These are phyloP conservation scores for Diarsia mendica DNA, from an alignment of 2,888 invertebrate genomes.

Conservation along the genomic window DNA sequence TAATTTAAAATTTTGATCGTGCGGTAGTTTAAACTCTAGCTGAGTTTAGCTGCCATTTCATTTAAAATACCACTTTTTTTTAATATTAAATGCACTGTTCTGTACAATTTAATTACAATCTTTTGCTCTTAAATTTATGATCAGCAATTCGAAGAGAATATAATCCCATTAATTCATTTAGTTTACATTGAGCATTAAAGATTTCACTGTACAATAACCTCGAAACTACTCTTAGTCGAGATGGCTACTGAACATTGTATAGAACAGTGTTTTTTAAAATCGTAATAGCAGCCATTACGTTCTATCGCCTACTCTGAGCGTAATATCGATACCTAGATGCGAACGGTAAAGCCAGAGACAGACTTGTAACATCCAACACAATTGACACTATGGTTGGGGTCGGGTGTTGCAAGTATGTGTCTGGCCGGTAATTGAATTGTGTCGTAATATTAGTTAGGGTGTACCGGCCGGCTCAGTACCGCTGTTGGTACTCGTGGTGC, in stretches of 20 bases:
- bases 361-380: conserved; percentile 45
- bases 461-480: conserved; percentile 92
- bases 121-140: conserved; percentile 26
- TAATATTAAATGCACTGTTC: conserved; percentile 53
- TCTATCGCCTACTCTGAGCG: conserved; percentile 56
- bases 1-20: conserved; percentile 52
- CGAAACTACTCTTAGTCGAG: conserved; percentile 21
- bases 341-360: conserved; percentile 43
- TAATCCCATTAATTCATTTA: conserved; percentile 41
- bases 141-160: conserved; percentile 25
- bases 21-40: conserved; percentile 45
- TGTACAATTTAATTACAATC: conserved; percentile 50
- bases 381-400: not conserved
- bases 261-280: conserved; percentile 54
- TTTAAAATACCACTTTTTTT: conserved; percentile 48
- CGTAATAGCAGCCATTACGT: conserved; percentile 55
- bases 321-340: conserved; percentile 55
- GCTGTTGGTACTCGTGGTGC: conserved; percentile 99
- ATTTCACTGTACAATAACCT: conserved; percentile 47
- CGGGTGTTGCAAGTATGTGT: conserved; percentile 48
- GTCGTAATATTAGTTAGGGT: conserved; percentile 63
- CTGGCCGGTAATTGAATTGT: conserved; percentile 65
- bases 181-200: conserved; percentile 54
- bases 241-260: conserved; percentile 50
- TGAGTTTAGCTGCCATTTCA: conserved; percentile 25